Conservation (phyloP, 2,113 vertebrate genomes). For the Thamnaconus septentrionalis region DNA sequence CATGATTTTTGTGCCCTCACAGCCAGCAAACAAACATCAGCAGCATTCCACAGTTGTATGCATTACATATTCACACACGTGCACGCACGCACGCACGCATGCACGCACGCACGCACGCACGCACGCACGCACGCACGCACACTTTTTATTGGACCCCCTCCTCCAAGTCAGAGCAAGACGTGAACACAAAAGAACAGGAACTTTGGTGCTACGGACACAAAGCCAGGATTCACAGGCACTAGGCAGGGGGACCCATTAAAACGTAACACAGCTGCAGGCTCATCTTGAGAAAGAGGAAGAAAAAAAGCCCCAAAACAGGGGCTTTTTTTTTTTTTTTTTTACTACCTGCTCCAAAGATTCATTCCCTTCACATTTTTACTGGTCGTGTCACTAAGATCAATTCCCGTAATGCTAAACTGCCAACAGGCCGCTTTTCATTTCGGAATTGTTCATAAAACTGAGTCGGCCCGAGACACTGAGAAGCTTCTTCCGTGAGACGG, state of each 20-base stretch:
- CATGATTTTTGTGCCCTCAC: too few relatives aligned
- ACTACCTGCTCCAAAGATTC: conserved; percentile 41
- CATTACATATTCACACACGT: too few relatives aligned
- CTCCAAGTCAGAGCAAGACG: conserved; percentile 26
- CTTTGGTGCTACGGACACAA: conserved; percentile 60
- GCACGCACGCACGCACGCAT: not conserved
- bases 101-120: not conserved
- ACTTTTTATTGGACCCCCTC: not conserved
- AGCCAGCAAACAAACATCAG: too few relatives aligned
- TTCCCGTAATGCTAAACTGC: conserved; percentile 6
- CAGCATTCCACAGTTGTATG: too few relatives aligned
- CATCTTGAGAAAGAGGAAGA: conserved; percentile 51
- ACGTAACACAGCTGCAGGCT: conserved; percentile 64
- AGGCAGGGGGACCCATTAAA: conserved; percentile 61
- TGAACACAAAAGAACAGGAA: conserved; percentile 49
- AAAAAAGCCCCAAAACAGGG: not conserved
- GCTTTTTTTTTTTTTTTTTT: conserved; percentile 38
- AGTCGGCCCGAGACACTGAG: not conserved
- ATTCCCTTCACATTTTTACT: conserved; percentile 28
- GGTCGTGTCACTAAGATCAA: conserved; percentile 24
- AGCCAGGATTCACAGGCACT: conserved; percentile 67
- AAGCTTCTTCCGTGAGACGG: not conserved
- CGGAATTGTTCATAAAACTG: not conserved
- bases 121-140: conserved; percentile 3
- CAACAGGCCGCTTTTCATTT: not conserved